These are phyloP conservation scores for Marmota flaviventris DNA, from an alignment of 2,113 vertebrate genomes.

Conservation along the genomic window DNA sequence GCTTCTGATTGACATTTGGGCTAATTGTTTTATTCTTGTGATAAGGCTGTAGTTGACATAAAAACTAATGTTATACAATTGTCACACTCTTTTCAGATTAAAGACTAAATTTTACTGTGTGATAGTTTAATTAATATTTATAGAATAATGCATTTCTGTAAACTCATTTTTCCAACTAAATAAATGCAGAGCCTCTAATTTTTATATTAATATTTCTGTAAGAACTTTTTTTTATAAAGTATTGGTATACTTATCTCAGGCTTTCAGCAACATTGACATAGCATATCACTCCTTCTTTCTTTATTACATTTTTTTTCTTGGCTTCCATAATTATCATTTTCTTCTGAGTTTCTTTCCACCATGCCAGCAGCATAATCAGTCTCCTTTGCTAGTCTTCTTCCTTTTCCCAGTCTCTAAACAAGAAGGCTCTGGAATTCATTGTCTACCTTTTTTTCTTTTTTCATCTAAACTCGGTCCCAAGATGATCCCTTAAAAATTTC, in stretches of 20 bases:
- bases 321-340: not conserved
- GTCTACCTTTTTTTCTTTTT: not conserved
- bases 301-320: not conserved
- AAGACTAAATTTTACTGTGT: not conserved
- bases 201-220: conserved; percentile 1
- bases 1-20: not conserved
- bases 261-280: not conserved
- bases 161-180: not conserved
- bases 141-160: not conserved
- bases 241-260: not conserved
- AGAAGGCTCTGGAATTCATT: not conserved
- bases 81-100: conserved; percentile 34
- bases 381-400: not conserved
- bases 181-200: not conserved
- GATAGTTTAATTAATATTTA: not conserved
- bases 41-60: not conserved
- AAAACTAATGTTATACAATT: not conserved
- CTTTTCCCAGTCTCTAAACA: not conserved
- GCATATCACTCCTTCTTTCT: not conserved
- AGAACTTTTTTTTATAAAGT: not conserved
- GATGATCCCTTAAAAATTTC: not conserved
- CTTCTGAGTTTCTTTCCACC: not conserved
- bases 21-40: not conserved
- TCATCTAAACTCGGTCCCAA: not conserved
- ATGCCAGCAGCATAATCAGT: not conserved